These are phyloP conservation scores for Epinotia nisella DNA, from an alignment of 2,888 invertebrate genomes.

Conservation along the genomic window DNA sequence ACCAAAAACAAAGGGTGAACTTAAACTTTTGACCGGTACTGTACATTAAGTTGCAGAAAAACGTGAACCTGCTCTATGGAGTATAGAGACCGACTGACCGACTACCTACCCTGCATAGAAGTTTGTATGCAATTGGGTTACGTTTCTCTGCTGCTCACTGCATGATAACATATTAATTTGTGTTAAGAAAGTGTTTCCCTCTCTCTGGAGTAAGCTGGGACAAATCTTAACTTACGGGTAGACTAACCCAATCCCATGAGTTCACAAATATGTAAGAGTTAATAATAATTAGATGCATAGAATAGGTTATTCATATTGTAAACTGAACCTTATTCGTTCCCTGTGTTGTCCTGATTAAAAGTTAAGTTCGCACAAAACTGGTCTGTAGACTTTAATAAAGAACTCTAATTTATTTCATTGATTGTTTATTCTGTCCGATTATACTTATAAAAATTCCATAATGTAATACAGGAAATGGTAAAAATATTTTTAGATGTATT, in stretches of 20 bases:
- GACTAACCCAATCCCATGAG: constrained; percentile 42
- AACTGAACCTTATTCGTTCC: constrained; percentile 1
- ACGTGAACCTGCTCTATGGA: no score
- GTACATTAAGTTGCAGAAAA: no score
- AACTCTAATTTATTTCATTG: constrained; percentile 35
- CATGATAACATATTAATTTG: no score
- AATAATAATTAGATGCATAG: constrained; percentile 25
- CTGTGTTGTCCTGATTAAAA: not conserved
- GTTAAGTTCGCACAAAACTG: constrained; percentile 38
- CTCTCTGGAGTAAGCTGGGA: not conserved
- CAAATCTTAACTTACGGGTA: constrained; percentile 38
- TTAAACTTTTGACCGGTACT: no score
- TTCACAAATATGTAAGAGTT: constrained; percentile 32
- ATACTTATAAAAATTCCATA: constrained; percentile 35
- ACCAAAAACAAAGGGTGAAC: no score
- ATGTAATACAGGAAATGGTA: constrained; percentile 46
- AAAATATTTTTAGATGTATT: constrained; percentile 60
- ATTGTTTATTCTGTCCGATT: constrained; percentile 48
- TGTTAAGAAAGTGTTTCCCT: not conserved
- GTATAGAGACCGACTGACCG: no score
- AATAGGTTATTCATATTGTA: constrained; percentile 11
- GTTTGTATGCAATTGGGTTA: no score
- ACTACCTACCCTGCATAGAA: no score
- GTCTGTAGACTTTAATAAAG: constrained; percentile 24
- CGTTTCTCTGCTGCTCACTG: no score